These are phyloP conservation scores for Drosophila seguyi DNA, from an alignment of 1,140 invertebrate genomes.

Conservation along the genomic window DNA sequence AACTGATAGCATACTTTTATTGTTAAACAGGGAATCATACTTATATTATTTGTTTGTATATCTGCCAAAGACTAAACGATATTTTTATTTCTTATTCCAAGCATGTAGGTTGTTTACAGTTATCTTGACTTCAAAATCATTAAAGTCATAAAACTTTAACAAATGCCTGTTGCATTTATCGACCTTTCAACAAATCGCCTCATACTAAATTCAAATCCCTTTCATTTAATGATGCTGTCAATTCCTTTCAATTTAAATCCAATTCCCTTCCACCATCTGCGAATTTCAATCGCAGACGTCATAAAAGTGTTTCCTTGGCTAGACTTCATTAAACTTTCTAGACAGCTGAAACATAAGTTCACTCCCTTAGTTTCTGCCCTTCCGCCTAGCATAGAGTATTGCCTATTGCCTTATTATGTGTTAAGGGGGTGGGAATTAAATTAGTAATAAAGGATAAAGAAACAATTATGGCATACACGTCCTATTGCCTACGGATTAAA, in stretches of 20 bases:
- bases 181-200: neutral
- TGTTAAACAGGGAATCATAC: neutral
- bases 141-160: neutral
- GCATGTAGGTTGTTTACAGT: neutral
- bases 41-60: neutral
- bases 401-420: conserved; percentile 33
- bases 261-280: neutral
- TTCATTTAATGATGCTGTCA: conserved; percentile 3
- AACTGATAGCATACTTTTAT: neutral
- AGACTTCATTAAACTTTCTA: conserved; percentile 27
- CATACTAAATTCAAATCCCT: neutral
- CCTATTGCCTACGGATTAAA: neutral
- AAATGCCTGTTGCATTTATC: neutral
- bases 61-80: neutral
- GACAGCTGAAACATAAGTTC: conserved; percentile 17
- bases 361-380: conserved; percentile 1
- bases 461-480: conserved; percentile 19
- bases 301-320: conserved; percentile 8
- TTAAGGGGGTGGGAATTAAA: conserved; percentile 16
- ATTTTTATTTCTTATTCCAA: neutral
- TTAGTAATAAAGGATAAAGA: conserved; percentile 4
- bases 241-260: conserved; percentile 1
- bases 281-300: conserved; percentile 4
- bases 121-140: neutral
- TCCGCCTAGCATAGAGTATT: conserved; percentile 17